Base-by-base conservation (phyloP, 2,888 invertebrate species). In the Sepiola atlantica region DNA sequence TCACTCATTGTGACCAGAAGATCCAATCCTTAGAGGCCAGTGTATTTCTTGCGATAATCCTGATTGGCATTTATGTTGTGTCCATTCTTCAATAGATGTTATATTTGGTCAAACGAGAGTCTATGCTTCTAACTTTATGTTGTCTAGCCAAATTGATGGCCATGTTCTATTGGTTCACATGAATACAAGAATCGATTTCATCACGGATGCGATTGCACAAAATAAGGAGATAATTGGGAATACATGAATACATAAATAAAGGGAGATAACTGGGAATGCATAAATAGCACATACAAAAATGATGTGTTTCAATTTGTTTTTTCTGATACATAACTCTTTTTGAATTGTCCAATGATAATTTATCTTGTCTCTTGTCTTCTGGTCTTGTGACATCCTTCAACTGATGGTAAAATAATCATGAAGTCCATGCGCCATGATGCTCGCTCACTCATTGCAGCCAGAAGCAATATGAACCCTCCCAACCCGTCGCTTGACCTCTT, bases 151-250 rank as follows among this genome's bases (percentile, higher is more conserved):
- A 97, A 91, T 98, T 98, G n/a, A 99, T 98, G 0, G 98, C 99
- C 96, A 98, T 98, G 95, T 98, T 98, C 99, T 99, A 99, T 96
- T 99, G 98, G 95, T 99, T 98, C 94, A 99, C 97, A 94, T 98
- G 98, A 4, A 99, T 98, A 97, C 99, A 99, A 6, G 98, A 98
- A 96, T 99, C 98, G 10, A 99, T 98, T 0, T 99, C 99, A 54
- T 98, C 98, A 97, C 98, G 98, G 0, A 98, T 97, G 96, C 98
- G 98, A n/a, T 98, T 98, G 95, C 98, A 98, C 98, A 98, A 95
- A 16, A 95, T 95, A 28, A 55, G 61, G 93, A n/a, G n/a, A 28
- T 55, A 28, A 18, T 45, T 45, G 16, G 28, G 54, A 45, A 16
- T 90, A 3, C n/a, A n/a, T n/a, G n/a, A n/a, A n/a, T n/a, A n/a